A percentile compares a stretch with the other conserved stretches of the same genome.
phyloP scores from a whole-genome alignment of 2,888 invertebrate genomes.

The Parochlus steinenii region DNA sequence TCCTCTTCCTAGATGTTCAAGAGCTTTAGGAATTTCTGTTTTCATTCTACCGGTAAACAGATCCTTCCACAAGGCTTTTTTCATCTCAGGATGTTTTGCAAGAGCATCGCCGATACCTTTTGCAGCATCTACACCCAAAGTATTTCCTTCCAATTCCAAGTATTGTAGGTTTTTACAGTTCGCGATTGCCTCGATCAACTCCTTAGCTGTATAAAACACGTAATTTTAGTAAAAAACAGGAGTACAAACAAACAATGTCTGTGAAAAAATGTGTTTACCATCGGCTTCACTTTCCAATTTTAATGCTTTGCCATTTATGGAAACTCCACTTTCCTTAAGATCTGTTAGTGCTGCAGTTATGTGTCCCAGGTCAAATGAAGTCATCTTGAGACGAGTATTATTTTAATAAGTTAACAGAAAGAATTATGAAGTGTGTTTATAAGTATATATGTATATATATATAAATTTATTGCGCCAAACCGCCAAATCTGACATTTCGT shows the following conservation, averaged over 20 bases:
- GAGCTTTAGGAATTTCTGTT: constrained; percentile 82
- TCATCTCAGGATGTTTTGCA: constrained; percentile 57
- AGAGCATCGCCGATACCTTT: constrained; percentile 67
- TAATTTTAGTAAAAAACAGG: constrained; percentile 6
- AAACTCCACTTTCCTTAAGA: constrained; percentile 61
- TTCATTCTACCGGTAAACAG: constrained; percentile 94
- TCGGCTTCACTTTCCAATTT: constrained; percentile 64
- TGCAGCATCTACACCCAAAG: constrained; percentile 79
- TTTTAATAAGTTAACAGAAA: too few relatives aligned
- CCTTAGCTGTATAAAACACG: constrained; percentile 45
- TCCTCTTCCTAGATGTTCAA: constrained; percentile 62
- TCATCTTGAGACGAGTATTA: too few relatives aligned
- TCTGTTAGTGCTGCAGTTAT: too few relatives aligned
- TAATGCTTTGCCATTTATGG: constrained; percentile 62
- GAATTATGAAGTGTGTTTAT: too few relatives aligned
- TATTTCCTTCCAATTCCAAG: constrained; percentile 81
- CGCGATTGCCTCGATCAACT: constrained; percentile 59
- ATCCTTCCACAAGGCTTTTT: constrained; percentile 83
- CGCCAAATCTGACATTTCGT: too few relatives aligned
- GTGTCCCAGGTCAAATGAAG: too few relatives aligned
- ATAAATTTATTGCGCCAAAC: too few relatives aligned
- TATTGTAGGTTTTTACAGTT: constrained; percentile 48
- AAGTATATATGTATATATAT: too few relatives aligned
- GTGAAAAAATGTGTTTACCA: constrained; percentile 37
- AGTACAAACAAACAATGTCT: constrained; percentile 5